A percentile compares a stretch with the other conserved stretches of the same genome.
phyloP scores from a whole-genome alignment of 2,797 vertebrate genomes.

The Rhinoraja longicauda region DNA sequence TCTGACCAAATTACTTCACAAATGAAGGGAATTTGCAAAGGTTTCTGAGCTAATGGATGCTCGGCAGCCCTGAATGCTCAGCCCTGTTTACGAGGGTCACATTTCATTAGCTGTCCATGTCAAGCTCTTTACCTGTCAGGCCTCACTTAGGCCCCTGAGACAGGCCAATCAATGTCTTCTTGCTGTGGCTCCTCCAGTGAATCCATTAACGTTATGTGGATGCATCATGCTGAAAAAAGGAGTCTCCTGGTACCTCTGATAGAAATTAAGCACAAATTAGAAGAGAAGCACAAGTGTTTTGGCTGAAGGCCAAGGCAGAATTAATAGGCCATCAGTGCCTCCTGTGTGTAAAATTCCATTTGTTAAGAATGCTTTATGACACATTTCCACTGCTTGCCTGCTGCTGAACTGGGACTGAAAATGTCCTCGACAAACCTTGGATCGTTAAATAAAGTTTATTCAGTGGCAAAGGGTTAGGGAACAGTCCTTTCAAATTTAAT shows the following conservation, averaged over 20 bases:
- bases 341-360: constrained; percentile 88
- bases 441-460: constrained; percentile 66
- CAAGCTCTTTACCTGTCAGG: constrained; percentile 68
- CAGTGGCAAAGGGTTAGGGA: constrained; percentile 53
- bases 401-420: constrained; percentile 59
- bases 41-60: constrained; percentile 76
- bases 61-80: constrained; percentile 69
- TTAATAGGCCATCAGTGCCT: constrained; percentile 91
- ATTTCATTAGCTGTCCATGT: constrained; percentile 89
- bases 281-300: constrained; percentile 77
- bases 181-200: constrained; percentile 68
- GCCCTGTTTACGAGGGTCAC: constrained; percentile 80
- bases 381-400: constrained; percentile 63
- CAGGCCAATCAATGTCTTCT: constrained; percentile 85
- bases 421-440: constrained; percentile 61
- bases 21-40: constrained; percentile 85
- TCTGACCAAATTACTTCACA: constrained; percentile 84
- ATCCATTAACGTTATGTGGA: constrained; percentile 87
- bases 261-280: constrained; percentile 96
- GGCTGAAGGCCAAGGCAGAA: constrained; percentile 81
- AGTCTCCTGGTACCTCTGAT: constrained; percentile 82
- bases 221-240: constrained; percentile 76
- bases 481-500: constrained; percentile 39
- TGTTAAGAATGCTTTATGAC: constrained; percentile 78
- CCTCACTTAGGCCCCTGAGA: constrained; percentile 61